phyloP scores from a whole-genome alignment of 2,113 vertebrate genomes.

The Coreoperca whiteheadi region DNA sequence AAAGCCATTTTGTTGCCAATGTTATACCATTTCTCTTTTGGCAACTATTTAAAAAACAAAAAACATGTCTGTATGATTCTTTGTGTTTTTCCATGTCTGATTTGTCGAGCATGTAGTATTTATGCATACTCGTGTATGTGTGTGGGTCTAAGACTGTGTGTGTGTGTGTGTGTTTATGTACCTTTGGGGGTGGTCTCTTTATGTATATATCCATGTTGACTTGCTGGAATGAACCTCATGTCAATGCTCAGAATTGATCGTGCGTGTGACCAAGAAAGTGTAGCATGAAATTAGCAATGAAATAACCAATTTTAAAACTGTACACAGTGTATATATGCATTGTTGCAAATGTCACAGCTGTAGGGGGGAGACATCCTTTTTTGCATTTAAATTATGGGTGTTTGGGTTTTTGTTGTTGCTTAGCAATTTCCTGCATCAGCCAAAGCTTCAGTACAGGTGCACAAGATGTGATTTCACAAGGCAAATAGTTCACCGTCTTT shows the following conservation, averaged over 20 bases:
- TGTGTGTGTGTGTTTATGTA: not conserved
- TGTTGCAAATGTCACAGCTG: slow-evolving; percentile 35
- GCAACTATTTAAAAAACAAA: slow-evolving; percentile 59
- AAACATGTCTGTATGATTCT: slow-evolving; percentile 20
- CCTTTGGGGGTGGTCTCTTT: not conserved
- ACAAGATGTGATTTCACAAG: slow-evolving; percentile 8
- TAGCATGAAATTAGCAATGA: slow-evolving; percentile 29
- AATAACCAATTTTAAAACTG: slow-evolving; percentile 10
- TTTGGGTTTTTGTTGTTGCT: not conserved
- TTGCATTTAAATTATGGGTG: slow-evolving; percentile 12
- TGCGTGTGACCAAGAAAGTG: not conserved
- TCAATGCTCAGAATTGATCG: slow-evolving; percentile 28
- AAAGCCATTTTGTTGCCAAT: slow-evolving; percentile 32
- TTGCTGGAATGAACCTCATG: slow-evolving; percentile 38
- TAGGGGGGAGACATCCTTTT: not conserved
- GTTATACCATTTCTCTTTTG: slow-evolving; percentile 35
- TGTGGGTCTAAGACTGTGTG: not conserved
- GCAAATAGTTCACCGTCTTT: not conserved
- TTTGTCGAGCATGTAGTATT: not conserved
- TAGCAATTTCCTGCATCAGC: slow-evolving; percentile 1
- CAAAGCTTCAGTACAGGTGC: not conserved
- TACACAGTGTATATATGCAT: not conserved
- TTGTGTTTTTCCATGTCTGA: slow-evolving; percentile 23
- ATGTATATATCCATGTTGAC: slow-evolving; percentile 33
- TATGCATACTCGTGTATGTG: slow-evolving; percentile 1